Conservation (phyloP, 2,797 vertebrate species). For the Centroberyx gerrardi region DNA sequence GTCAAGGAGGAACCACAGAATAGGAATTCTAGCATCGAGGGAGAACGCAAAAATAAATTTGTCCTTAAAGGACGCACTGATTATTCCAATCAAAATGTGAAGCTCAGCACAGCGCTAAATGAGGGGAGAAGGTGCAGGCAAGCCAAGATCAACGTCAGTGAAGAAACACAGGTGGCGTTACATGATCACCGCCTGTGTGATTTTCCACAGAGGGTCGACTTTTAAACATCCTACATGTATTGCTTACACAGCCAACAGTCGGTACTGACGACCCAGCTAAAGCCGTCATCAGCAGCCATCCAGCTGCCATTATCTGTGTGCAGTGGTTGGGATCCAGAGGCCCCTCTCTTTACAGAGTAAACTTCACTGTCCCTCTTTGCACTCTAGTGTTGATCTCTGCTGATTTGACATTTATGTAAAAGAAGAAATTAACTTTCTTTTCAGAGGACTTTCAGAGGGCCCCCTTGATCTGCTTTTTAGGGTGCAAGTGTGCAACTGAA, state of each 20-base stretch:
- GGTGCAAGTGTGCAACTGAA: no score
- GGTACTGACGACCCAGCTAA: conserved; percentile 20
- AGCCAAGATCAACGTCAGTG: conserved; percentile 68
- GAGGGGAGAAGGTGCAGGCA: conserved; percentile 18
- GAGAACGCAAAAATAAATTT: conserved; percentile 38
- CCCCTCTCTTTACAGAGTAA: neutral
- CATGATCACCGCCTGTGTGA: conserved; percentile 52
- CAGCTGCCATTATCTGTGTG: conserved; percentile 14
- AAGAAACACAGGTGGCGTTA: conserved; percentile 75
- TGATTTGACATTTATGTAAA: neutral
- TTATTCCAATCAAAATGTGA: conserved; percentile 73
- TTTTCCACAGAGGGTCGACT: conserved; percentile 62
- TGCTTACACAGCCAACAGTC: conserved; percentile 38
- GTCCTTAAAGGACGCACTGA: conserved; percentile 52
- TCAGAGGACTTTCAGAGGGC: no score
- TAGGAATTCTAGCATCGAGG: conserved; percentile 43
- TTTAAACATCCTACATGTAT: conserved; percentile 41
- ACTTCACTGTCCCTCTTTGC: neutral
- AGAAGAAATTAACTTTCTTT: no score
- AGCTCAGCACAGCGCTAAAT: conserved; percentile 66
- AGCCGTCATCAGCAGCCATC: neutral
- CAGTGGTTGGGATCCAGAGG: neutral
- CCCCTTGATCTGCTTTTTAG: no score
- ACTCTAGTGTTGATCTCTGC: neutral
- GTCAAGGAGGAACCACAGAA: conserved; percentile 60